A percentile compares a stretch with the other conserved stretches of the same genome.
Evolutionary conservation across 1,140 invertebrate genomes (phyloP).

Genomic region (Aphis gossypii): DNA sequence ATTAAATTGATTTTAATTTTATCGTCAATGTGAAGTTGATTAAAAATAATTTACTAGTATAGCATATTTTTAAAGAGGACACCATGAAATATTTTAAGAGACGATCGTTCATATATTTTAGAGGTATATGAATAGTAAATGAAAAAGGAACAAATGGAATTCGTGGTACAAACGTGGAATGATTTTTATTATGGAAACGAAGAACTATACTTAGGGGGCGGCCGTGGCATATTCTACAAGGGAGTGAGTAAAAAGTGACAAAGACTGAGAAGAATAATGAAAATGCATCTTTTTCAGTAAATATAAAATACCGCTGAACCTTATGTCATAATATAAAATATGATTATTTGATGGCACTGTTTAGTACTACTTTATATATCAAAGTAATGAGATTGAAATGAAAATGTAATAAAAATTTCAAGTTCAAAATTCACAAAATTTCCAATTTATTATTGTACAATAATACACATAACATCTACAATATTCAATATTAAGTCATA

Average conservation of each 20-base stretch:
- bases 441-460: not conserved
- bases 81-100: not conserved
- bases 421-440: not conserved
- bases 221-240: not conserved
- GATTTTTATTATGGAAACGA: not conserved
- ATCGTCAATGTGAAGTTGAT: not conserved
- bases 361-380: not conserved
- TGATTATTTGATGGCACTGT: not conserved
- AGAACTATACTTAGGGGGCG: not conserved
- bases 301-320: not conserved
- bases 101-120: not conserved
- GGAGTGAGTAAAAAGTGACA: not conserved
- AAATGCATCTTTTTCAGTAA: not conserved
- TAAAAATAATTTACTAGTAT: no score
- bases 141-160: not conserved
- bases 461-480: not conserved
- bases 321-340: not conserved
- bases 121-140: not conserved
- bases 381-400: not conserved
- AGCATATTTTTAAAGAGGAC: no score
- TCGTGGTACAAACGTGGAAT: not conserved
- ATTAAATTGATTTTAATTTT: not conserved
- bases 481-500: not conserved
- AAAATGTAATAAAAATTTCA: not conserved
- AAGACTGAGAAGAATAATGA: not conserved